Evolutionary conservation across 2,888 invertebrate genomes (phyloP).

Genomic region (Ormyrus thymus): DNA sequence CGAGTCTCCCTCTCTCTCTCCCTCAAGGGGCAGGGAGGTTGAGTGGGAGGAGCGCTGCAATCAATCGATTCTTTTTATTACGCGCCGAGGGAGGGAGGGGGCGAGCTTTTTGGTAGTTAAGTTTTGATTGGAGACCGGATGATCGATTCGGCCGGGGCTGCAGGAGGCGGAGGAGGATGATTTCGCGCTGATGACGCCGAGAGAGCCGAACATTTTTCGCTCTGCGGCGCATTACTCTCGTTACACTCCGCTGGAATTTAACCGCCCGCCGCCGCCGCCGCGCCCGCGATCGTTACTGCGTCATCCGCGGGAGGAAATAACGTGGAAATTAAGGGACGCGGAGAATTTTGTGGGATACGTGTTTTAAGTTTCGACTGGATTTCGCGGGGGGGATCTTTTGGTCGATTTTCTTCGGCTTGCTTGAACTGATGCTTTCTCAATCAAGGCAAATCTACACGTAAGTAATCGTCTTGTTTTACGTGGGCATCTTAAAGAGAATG

Average conservation of each 20-base stretch:
- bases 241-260: conserved; percentile 2
- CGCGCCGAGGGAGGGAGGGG: neutral
- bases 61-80: conserved; percentile 42
- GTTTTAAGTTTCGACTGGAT: too few species aligned
- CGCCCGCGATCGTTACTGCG: too few species aligned
- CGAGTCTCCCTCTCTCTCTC: neutral
- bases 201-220: neutral
- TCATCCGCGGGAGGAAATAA: too few species aligned
- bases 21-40: neutral
- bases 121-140: conserved; percentile 42
- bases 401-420: too few species aligned
- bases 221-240: neutral
- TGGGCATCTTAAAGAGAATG: too few species aligned
- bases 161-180: neutral
- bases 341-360: too few species aligned
- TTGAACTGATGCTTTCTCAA: too few species aligned
- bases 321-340: too few species aligned
- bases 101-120: conserved; percentile 33
- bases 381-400: too few species aligned
- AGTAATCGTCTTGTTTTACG: too few species aligned
- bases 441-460: too few species aligned
- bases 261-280: neutral
- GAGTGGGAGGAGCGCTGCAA: conserved; percentile 9
- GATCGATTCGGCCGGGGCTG: neutral
- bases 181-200: neutral